These are phyloP conservation scores for Oreochromis grahami DNA, from an alignment of 2,797 vertebrate species.

Conservation along the genomic window DNA sequence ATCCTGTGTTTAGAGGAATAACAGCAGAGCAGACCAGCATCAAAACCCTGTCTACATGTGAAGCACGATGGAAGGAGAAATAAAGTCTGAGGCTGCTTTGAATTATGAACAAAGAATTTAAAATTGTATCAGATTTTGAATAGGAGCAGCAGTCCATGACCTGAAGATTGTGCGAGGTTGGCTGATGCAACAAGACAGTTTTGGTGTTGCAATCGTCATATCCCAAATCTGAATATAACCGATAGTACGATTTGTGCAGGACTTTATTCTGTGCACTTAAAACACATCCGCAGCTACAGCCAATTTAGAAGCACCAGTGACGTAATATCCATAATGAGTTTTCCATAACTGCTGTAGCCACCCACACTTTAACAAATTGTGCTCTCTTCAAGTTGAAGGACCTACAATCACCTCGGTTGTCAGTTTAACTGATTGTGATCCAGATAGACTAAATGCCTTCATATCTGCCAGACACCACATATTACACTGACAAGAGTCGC, in stretches of 20 bases:
- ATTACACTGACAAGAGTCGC: neutral
- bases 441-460: neutral
- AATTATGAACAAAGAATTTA: neutral
- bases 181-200: neutral
- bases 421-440: neutral
- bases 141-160: neutral
- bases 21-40: neutral
- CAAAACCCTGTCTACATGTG: neutral
- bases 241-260: neutral
- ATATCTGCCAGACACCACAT: conserved; percentile 20
- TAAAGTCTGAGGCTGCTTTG: neutral
- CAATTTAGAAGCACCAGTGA: neutral
- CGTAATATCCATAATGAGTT: neutral
- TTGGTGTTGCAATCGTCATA: neutral
- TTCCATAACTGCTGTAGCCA: neutral
- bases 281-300: neutral
- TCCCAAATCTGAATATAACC: neutral
- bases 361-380: neutral
- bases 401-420: neutral
- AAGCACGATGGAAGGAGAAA: neutral
- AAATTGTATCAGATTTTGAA: neutral
- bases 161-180: neutral
- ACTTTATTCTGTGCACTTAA: neutral
- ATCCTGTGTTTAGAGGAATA: neutral
- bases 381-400: conserved; percentile 4